phyloP scores from a whole-genome alignment of 2,888 invertebrate genomes.

The Leucophenga montana region DNA sequence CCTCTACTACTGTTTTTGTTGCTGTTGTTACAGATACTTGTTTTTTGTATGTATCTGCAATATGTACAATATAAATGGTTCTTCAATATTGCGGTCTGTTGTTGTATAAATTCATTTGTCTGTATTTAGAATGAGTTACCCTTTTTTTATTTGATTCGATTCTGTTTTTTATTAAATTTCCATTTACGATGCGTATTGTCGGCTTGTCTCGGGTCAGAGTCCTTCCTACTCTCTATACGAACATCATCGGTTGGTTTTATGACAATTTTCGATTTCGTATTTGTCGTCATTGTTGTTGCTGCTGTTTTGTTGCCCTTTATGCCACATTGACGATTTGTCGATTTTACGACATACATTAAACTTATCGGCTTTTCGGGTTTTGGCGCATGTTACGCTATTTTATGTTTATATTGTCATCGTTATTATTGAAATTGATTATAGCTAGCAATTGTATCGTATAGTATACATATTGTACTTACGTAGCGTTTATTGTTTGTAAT shows the following conservation, averaged over 20 bases:
- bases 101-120: slow-evolving; percentile 10
- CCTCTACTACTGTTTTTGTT: slow-evolving; percentile 7
- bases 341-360: slow-evolving; percentile 2
- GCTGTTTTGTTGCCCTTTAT: not conserved
- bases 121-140: slow-evolving; percentile 12
- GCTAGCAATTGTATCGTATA: not conserved
- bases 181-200: not conserved
- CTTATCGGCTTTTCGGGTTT: slow-evolving; percentile 8
- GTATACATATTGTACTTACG: too few relatives aligned
- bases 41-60: slow-evolving; percentile 8
- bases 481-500: too few relatives aligned
- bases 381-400: not conserved
- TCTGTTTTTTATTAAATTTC: slow-evolving; percentile 24
- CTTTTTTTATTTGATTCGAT: not conserved
- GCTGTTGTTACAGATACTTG: slow-evolving; percentile 2
- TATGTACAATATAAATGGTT: not conserved
- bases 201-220: slow-evolving; percentile 4
- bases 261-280: slow-evolving; percentile 23
- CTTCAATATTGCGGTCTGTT: slow-evolving; percentile 23
- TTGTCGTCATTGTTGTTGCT: not conserved
- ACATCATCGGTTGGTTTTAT: slow-evolving; percentile 12
- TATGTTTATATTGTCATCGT: slow-evolving; percentile 11
- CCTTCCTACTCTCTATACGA: slow-evolving; percentile 5
- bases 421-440: slow-evolving; percentile 22
- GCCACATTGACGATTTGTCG: not conserved